Conservation (phyloP, 2,797 vertebrate genomes). For the Halcyon badia region DNA sequence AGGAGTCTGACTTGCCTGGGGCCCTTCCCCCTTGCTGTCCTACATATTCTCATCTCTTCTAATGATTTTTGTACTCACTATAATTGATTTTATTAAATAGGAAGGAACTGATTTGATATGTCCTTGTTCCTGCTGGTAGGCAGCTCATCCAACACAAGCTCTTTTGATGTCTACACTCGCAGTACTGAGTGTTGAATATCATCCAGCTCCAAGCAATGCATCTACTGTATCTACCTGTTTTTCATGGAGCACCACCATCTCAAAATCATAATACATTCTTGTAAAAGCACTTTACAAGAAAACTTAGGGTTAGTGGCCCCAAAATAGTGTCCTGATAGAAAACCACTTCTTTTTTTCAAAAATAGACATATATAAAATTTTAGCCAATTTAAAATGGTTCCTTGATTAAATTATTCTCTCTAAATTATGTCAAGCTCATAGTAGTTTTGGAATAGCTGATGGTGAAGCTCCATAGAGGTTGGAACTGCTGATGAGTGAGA, state of each 20-base stretch:
- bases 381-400: background rate
- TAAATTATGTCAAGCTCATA: background rate
- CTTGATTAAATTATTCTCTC: background rate
- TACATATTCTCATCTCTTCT: background rate
- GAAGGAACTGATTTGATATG: background rate
- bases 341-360: background rate
- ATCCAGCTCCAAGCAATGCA: background rate
- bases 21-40: background rate
- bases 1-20: background rate
- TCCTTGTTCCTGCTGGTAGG: background rate
- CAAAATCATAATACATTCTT: background rate
- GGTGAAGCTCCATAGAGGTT: background rate
- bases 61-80: background rate
- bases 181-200: background rate
- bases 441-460: background rate
- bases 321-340: background rate
- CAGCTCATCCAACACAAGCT: background rate
- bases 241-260: background rate
- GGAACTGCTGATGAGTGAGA: background rate
- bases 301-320: background rate
- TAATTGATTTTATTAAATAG: background rate
- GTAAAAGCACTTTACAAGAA: background rate
- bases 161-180: background rate
- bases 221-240: background rate
- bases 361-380: background rate